phyloP scores from a whole-genome alignment of 2,888 invertebrate genomes.

The Nephrotoma flavescens region DNA sequence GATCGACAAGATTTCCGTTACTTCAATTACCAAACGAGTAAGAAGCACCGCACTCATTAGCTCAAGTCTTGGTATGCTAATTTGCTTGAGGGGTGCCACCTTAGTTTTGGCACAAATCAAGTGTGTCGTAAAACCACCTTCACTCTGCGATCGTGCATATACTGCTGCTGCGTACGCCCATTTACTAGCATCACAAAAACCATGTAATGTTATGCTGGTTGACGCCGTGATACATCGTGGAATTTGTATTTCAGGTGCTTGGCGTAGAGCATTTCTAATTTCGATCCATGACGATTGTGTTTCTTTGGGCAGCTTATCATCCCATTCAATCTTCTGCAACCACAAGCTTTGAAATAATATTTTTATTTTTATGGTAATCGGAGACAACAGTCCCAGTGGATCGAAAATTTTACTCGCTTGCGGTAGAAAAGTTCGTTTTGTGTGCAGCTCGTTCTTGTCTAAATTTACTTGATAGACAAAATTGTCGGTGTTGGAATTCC shows the following conservation, averaged over 20 bases:
- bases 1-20: no score
- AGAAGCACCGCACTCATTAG: no score
- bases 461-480: not conserved
- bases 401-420: not conserved
- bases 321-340: not conserved
- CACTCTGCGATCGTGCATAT: no score
- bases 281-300: not conserved
- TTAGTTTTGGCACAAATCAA: no score
- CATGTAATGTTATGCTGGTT: not conserved
- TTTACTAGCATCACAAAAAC: not conserved
- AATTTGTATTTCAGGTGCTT: not conserved
- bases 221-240: not conserved
- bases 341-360: conserved; percentile 5
- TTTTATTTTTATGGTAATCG: not conserved
- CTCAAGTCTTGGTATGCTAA: no score
- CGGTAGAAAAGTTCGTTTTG: not conserved
- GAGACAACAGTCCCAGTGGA: not conserved
- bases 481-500: not conserved
- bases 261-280: not conserved
- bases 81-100: no score
- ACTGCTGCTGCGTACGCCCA: not conserved
- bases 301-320: not conserved
- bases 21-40: no score
- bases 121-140: no score
- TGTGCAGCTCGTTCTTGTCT: not conserved